Percentiles rank a stretch among this genome's conserved stretches.
Evolutionary conservation across 2,888 invertebrate species (phyloP).

Genomic region (Drosophila borborema): DNA sequence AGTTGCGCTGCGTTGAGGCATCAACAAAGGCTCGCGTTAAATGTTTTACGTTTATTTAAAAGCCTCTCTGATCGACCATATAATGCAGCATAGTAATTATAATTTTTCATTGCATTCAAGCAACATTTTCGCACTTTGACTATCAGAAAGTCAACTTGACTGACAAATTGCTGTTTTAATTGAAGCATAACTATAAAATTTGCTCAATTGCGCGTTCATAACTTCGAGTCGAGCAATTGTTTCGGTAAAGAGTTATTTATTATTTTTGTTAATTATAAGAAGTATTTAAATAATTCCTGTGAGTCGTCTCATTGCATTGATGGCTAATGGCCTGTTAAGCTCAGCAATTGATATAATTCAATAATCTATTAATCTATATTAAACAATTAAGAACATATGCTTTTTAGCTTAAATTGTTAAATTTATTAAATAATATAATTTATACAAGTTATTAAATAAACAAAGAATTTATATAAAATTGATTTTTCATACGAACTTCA

Average conservation of each 20-base stretch:
- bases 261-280: background rate
- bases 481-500: no score
- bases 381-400: background rate
- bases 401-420: background rate
- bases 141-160: conserved; percentile 29
- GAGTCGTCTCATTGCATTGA: background rate
- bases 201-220: background rate
- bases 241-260: no score
- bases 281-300: background rate
- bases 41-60: conserved; percentile 76
- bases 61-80: conserved; percentile 45
- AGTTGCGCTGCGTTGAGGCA: conserved; percentile 43
- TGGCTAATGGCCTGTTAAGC: background rate
- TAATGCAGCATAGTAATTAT: conserved; percentile 60
- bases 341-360: background rate
- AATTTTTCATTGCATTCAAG: conserved; percentile 65
- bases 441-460: no score
- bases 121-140: conserved; percentile 41
- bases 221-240: background rate
- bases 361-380: background rate
- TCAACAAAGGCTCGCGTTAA: conserved; percentile 71
- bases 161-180: conserved; percentile 54
- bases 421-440: background rate
- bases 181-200: background rate
- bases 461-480: no score